phyloP scores from a whole-genome alignment of 64 coral and sea anemone genomes.

The Montipora sp. region DNA sequence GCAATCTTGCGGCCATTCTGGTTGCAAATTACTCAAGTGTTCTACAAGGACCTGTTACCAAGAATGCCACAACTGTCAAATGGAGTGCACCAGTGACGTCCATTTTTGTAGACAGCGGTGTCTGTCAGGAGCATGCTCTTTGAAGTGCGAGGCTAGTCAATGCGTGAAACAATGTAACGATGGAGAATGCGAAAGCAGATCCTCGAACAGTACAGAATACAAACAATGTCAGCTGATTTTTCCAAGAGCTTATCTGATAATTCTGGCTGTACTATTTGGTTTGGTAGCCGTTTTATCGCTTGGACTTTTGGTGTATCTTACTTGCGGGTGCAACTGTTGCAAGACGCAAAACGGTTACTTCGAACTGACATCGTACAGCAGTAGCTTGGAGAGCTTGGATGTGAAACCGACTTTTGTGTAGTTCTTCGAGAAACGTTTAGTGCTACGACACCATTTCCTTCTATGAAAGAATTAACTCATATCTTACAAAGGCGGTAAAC shows the following conservation, averaged over 20 bases:
- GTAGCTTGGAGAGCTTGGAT: constrained; percentile 2
- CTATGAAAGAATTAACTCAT: too few species aligned
- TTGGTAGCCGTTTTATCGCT: constrained; percentile 6
- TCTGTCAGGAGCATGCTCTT: constrained; percentile 71
- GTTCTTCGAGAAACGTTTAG: too few species aligned
- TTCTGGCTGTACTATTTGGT: constrained; percentile 78
- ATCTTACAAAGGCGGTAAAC: too few species aligned
- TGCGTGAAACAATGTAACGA: constrained; percentile 43
- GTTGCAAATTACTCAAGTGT: constrained; percentile 63
- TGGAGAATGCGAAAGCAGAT: constrained; percentile 38
- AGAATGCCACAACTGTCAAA: constrained; percentile 80
- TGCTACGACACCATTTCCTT: too few species aligned
- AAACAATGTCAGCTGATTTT: not conserved
- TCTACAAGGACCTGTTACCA: constrained; percentile 74
- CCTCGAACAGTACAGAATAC: not conserved
- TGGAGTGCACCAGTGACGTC: constrained; percentile 71
- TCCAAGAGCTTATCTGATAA: constrained; percentile 55
- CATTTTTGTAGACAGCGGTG: constrained; percentile 82
- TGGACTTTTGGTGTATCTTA: constrained; percentile 13
- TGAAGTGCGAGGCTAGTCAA: constrained; percentile 62
- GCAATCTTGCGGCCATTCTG: constrained; percentile 55
- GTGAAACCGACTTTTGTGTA: not conserved
- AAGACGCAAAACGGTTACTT: not conserved
- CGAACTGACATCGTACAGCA: not conserved
- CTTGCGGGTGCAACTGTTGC: not conserved